A percentile compares a stretch with the other conserved stretches of the same genome.
phyloP scores from a whole-genome alignment of 2,113 vertebrate species.

The Spea bombifrons region DNA sequence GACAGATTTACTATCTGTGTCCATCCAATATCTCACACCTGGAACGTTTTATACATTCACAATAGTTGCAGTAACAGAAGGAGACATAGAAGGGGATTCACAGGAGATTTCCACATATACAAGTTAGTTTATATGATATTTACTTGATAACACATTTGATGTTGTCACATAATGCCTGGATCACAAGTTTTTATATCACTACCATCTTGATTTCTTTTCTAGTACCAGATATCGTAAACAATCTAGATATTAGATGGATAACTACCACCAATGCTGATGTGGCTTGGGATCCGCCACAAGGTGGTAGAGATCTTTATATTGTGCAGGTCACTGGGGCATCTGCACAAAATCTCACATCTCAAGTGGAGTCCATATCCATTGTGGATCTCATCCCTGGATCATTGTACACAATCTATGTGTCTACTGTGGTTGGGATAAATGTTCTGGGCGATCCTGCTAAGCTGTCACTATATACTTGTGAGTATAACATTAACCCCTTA shows the following conservation, averaged over 20 bases:
- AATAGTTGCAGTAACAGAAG: not conserved
- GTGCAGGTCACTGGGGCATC: not conserved
- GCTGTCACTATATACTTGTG: too few relatives aligned
- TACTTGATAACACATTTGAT: too few relatives aligned
- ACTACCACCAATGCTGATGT: not conserved
- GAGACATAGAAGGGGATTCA: not conserved
- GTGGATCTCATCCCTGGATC: too few relatives aligned
- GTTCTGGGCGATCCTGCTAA: too few relatives aligned
- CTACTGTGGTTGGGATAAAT: not conserved
- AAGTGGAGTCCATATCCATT: too few relatives aligned
- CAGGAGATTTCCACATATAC: too few relatives aligned
- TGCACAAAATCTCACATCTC: too few relatives aligned
- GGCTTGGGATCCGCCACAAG: not conserved
- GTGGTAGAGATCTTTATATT: not conserved
- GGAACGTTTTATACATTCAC: slow-evolving; percentile 8
- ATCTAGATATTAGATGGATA: not conserved
- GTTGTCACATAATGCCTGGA: not conserved
- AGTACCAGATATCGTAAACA: too few relatives aligned
- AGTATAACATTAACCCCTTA: too few relatives aligned
- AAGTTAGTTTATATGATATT: too few relatives aligned
- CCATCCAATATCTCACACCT: not conserved
- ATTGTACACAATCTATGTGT: slow-evolving; percentile 1
- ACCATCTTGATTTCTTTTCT: too few relatives aligned
- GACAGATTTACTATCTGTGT: not conserved
- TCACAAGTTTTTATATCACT: not conserved